phyloP scores from a whole-genome alignment of 2,797 vertebrate species.

The Staurois parvus region DNA sequence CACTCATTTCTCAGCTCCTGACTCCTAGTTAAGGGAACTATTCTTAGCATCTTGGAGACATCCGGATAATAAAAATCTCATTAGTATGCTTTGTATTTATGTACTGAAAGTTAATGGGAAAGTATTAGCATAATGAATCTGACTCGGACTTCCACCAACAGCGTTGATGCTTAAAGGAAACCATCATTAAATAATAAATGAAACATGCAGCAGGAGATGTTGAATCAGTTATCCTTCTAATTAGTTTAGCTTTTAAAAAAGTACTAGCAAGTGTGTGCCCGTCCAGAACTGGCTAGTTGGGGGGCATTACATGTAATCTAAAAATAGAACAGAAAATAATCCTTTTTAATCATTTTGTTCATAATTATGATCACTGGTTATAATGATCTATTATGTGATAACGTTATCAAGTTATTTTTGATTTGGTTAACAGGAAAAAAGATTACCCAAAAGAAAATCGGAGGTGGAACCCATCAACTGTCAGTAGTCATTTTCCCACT shows the following conservation, averaged over 20 bases:
- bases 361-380: not conserved
- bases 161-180: constrained; percentile 31
- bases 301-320: not conserved
- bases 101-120: constrained; percentile 27
- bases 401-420: not conserved
- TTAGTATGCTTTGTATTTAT: constrained; percentile 46
- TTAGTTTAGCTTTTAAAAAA: not conserved
- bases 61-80: constrained; percentile 48
- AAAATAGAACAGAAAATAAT: not conserved
- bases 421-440: not conserved
- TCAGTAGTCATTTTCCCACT: not conserved
- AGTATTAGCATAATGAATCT: constrained; percentile 38
- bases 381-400: not conserved
- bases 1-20: constrained; percentile 37
- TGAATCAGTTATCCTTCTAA: not conserved
- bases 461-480: not conserved
- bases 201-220: not conserved
- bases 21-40: constrained; percentile 51
- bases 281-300: not conserved
- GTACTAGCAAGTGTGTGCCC: not conserved
- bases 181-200: not conserved
- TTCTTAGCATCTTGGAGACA: constrained; percentile 35
- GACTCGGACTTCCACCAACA: constrained; percentile 4
- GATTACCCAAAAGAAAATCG: not conserved
- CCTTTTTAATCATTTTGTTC: not conserved